Base-by-base conservation (phyloP, 2,113 vertebrate genomes). In the Miniopterus natalensis region DNA sequence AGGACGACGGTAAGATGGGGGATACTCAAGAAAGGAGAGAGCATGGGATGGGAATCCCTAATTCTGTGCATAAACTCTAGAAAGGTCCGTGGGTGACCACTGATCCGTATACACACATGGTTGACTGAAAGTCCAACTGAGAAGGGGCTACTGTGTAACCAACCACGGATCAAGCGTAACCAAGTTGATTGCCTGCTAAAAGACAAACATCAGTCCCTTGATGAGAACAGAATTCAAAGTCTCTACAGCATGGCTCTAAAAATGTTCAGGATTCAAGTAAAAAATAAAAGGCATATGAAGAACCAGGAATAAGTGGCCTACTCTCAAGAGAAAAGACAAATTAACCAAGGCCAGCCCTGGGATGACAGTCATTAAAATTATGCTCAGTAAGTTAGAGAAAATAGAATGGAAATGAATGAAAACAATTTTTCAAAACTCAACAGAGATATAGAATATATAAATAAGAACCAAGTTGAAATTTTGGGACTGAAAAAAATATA, bases 401-500 rank as follows among this genome's bases (percentile, higher is more conserved):
- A 73, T 14, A n/a, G 1, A 85, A 21, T 10, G 0, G 8, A 31
- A 61, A 53, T 57, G 49, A 75, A 68, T 36, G 11, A 42, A 83
- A 92, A 5, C 9, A 87, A 53, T 11, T 7, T 17, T 42, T 21
- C 15, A 79, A 87, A 61, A 31, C 9, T 84, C 77, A 70, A 29
- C 8, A 63, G 51, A 84, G 53, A 55, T 18, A 49, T 4, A 10
- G 11, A 31, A 47, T 74, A 31, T 11, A 51, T 71, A 68, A 53
- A 95, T 75, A 70, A 53, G 49, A 84, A 68, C 17, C 18, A 59
- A 75, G 55, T 15, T 49, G 40, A 90, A 90, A 86, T 42, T 78
- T 78, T 73, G 40, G 57, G 75, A 80, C 27, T 59, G 15, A 49
- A 84, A 84, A 79, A 20, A 29, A 25, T 74, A 55, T 80, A 49